phyloP scores from a whole-genome alignment of 2,797 vertebrate species.

The Darevskia mixta region DNA sequence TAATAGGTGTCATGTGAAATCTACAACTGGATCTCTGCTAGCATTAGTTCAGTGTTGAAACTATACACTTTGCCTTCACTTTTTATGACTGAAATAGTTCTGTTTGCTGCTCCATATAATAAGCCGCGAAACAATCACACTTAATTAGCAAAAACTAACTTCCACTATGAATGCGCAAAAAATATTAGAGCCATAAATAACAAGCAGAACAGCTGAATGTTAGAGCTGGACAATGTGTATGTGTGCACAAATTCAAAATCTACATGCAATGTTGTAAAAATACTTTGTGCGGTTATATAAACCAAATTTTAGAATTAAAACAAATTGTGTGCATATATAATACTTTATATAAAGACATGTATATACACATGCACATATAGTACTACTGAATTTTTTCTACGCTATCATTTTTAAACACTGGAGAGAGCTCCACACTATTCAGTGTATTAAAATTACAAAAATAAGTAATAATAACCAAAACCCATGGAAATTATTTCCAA shows the following conservation, averaged over 20 bases:
- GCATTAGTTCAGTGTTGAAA: background rate
- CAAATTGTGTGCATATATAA: conserved; percentile 40
- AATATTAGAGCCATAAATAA: conserved; percentile 59
- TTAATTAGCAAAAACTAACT: conserved; percentile 57
- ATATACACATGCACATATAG: conserved; percentile 69
- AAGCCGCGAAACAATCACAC: conserved; percentile 36
- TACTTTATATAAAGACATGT: conserved; percentile 54
- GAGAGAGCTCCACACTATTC: background rate
- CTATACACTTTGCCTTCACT: conserved; percentile 20
- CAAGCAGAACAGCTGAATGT: conserved; percentile 65
- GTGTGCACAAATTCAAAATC: conserved; percentile 55
- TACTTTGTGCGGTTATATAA: conserved; percentile 2
- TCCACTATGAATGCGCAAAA: conserved; percentile 62
- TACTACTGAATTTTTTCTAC: conserved; percentile 22
- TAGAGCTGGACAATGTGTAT: conserved; percentile 69
- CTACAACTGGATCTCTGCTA: background rate
- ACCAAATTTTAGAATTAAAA: conserved; percentile 20
- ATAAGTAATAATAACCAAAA: conserved; percentile 11
- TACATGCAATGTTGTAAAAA: conserved; percentile 39
- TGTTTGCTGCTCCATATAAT: background rate
- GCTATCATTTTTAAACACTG: conserved; percentile 9
- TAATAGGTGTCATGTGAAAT: background rate
- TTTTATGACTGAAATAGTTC: conserved; percentile 23
- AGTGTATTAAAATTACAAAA: background rate
- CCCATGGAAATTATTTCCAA: conserved; percentile 32